These are phyloP conservation scores for Rhea pennata DNA, from an alignment of 2,113 vertebrate genomes.

Conservation along the genomic window DNA sequence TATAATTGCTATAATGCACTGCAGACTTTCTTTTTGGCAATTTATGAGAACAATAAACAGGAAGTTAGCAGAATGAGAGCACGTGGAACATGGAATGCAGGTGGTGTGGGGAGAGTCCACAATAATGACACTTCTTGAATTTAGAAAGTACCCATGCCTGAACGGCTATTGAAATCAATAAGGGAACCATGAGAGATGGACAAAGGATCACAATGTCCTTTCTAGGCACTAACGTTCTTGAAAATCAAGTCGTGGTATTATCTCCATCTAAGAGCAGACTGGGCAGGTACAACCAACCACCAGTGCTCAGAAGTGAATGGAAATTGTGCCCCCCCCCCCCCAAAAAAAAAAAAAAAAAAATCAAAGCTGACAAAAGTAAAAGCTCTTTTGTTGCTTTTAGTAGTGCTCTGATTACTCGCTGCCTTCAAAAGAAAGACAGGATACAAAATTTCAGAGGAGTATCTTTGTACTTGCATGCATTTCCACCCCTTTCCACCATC, in stretches of 20 bases:
- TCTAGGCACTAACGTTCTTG: background rate
- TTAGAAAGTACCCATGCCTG: background rate
- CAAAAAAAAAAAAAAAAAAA: background rate
- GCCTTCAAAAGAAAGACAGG: background rate
- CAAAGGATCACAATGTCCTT: background rate
- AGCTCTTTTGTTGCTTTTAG: background rate
- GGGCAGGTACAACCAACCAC: background rate
- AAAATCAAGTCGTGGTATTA: conserved; percentile 47
- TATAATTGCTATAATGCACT: background rate
- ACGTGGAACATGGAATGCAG: accelerated
- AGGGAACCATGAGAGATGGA: background rate
- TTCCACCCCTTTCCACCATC: background rate
- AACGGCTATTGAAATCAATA: background rate
- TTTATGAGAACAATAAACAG: background rate
- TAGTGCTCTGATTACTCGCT: background rate
- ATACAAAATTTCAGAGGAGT: background rate
- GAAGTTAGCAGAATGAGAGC: background rate
- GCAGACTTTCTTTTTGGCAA: accelerated
- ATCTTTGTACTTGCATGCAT: background rate
- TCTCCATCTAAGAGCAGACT: background rate
- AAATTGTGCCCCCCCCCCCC: background rate
- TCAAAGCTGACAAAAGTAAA: background rate
- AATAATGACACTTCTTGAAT: background rate
- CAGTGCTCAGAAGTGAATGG: background rate
- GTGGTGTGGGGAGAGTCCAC: accelerated